Base-by-base conservation (phyloP, 2,797 vertebrate species). In the Strix occidentalis region DNA sequence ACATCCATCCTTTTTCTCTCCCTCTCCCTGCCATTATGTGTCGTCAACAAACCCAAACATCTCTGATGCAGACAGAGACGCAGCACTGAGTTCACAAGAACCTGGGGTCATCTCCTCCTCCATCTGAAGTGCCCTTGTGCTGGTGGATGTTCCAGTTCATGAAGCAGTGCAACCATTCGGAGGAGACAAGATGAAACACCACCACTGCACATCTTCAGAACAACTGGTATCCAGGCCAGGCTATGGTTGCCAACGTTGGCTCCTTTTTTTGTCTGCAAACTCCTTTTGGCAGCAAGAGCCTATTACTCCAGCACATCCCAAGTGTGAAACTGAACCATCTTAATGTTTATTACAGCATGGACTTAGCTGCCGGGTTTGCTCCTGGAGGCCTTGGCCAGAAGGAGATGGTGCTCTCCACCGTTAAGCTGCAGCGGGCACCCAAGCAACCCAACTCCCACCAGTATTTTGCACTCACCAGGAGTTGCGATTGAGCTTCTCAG, bases 181-280 rank as follows among this genome's bases (percentile, higher is more conserved):
- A 83, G 64, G 46, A 83, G 56, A 37, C 35, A 41, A 82, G 51
- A 60, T 60, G 56, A 2, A 3, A 46, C 39, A 39, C 1, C 6
- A 41, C 8, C 58, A 7, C 3, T 35, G n/a, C 18, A 15, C 57
- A 3, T 70, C 87, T 87, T 83, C 64, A 74, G 53, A 83, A 39
- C 71, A 60, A 5, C 35, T 25, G 8, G 54, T 84, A 0, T 28
- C 28, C 28, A 43, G 53, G 33, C 13, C 69, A 33, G 46, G 26
- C 43, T 35, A 14, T 0, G 0, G 37, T 29, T 61, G 21, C 17
- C 26, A 41, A 0, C 4, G 0, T 48, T 37, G 57, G 15, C 35
- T 63, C 15, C 11, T 3, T 39, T 71, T 71, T 78, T 60, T 89
- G 28, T 51, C 37, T 87, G 33, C 15, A 77, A 28, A 60, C 80